Conservation (phyloP, 1,140 invertebrate genomes). For the Cydia pomonella region DNA sequence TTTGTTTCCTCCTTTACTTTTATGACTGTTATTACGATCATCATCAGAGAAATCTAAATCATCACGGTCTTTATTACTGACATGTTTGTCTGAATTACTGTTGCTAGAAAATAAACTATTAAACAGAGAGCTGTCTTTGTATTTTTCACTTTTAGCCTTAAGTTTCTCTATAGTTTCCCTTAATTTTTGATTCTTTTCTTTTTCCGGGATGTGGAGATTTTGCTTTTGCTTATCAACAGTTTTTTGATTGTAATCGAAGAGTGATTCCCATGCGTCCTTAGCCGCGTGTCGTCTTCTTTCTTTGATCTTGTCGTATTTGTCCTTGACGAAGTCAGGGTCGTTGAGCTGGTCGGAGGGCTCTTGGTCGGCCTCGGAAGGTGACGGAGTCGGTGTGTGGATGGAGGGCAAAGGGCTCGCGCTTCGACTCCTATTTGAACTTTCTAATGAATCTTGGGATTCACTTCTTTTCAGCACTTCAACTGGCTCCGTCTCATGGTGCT, state of each 20-base stretch:
- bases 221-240: conserved; percentile 63
- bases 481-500: conserved; percentile 57
- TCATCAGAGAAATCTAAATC: conserved; percentile 55
- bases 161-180: conserved; percentile 84
- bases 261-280: conserved; percentile 70
- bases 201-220: conserved; percentile 65
- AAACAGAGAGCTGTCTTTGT: conserved; percentile 70
- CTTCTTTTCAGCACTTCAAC: conserved; percentile 51
- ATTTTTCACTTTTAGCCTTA: conserved; percentile 83
- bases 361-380: conserved; percentile 53
- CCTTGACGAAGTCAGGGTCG: conserved; percentile 74
- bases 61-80: conserved; percentile 51
- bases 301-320: conserved; percentile 85
- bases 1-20: conserved; percentile 58
- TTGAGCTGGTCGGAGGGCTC: conserved; percentile 49
- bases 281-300: conserved; percentile 82
- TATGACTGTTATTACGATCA: conserved; percentile 55
- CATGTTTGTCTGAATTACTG: conserved; percentile 52
- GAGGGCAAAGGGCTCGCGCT: conserved; percentile 74
- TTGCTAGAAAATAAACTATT: conserved; percentile 58
- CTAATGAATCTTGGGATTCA: conserved; percentile 61
- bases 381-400: conserved; percentile 68
- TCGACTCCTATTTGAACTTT: conserved; percentile 73
- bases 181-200: conserved; percentile 82
- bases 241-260: conserved; percentile 71